Evolutionary conservation across 2,113 vertebrate species (phyloP).

Genomic region (Aramus guarauna): DNA sequence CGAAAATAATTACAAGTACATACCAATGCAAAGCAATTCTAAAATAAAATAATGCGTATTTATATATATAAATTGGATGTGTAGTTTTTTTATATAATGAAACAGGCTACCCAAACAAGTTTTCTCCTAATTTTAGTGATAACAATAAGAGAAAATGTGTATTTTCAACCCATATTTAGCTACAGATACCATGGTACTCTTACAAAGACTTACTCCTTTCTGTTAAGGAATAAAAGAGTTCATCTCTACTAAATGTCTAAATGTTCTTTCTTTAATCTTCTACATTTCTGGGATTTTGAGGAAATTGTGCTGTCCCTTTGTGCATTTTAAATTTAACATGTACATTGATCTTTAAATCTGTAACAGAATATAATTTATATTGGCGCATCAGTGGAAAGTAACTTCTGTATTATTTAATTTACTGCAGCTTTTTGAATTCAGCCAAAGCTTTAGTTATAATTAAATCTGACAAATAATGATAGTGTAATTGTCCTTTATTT

Average conservation of each 20-base stretch:
- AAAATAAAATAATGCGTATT: background rate
- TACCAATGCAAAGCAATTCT: background rate
- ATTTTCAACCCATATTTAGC: background rate
- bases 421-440: background rate
- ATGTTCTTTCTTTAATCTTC: background rate
- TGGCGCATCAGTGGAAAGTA: background rate
- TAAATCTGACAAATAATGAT: background rate
- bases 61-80: background rate
- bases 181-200: background rate
- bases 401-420: conserved; percentile 2
- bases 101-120: background rate
- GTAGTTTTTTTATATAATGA: background rate
- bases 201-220: background rate
- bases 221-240: background rate
- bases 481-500: background rate
- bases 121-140: background rate
- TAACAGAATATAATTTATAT: background rate
- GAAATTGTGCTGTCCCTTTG: background rate
- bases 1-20: background rate
- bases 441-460: background rate
- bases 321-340: background rate
- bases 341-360: background rate
- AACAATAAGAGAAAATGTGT: background rate
- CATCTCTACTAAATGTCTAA: background rate
- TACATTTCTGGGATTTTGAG: background rate